Conservation (phyloP, 1,140 invertebrate genomes). For the Archivesica marissinica region DNA sequence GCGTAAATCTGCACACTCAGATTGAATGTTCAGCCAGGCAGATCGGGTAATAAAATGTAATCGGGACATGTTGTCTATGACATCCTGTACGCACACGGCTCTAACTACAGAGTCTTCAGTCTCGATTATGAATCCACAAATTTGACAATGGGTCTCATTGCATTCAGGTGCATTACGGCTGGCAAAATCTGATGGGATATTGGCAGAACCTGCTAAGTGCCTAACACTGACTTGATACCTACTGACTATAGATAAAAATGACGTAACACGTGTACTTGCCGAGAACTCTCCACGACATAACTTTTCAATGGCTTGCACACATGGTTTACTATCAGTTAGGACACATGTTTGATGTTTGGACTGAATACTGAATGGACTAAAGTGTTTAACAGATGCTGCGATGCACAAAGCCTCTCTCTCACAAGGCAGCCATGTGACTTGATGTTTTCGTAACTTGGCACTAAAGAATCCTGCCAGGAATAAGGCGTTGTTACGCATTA, state of each 20-base stretch:
- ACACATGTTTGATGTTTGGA: constrained; percentile 56
- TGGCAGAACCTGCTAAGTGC: constrained; percentile 34
- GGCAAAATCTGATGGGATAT: constrained; percentile 63
- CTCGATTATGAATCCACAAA: constrained; percentile 46
- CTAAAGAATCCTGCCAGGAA: constrained; percentile 63
- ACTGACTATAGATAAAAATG: constrained; percentile 62
- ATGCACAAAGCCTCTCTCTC: constrained; percentile 42
- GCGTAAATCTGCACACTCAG: constrained; percentile 55
- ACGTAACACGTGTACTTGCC: constrained; percentile 57
- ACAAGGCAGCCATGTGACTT: constrained; percentile 42
- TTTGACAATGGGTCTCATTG: constrained; percentile 35
- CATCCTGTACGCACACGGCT: background rate
- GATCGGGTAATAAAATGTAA: constrained; percentile 58
- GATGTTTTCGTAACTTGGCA: constrained; percentile 53
- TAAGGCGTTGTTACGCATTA: constrained; percentile 34
- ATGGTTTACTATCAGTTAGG: constrained; percentile 66
- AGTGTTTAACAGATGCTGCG: constrained; percentile 59
- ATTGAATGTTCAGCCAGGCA: constrained; percentile 56
- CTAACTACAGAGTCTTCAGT: constrained; percentile 39
- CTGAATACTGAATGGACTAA: constrained; percentile 62
- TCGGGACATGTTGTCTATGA: background rate
- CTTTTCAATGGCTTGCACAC: constrained; percentile 59
- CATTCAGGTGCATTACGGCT: constrained; percentile 61
- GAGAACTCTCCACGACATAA: constrained; percentile 63
- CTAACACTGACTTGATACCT: constrained; percentile 30